These are phyloP conservation scores for Tetramorium simillimum DNA, from an alignment of 1,140 invertebrate genomes.

Conservation along the genomic window DNA sequence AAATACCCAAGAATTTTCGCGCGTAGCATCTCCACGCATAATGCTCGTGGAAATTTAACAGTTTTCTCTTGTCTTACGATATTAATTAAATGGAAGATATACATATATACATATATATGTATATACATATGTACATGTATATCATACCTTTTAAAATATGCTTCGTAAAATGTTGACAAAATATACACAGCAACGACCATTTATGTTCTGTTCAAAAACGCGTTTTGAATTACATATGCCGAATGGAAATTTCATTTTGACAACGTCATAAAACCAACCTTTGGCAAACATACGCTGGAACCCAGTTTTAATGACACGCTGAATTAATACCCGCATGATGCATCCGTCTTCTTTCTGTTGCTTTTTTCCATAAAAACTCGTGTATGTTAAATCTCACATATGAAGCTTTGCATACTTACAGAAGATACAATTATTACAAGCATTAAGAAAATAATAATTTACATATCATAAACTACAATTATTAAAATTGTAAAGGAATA, in stretches of 20 bases:
- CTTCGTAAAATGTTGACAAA: conserved; percentile 34
- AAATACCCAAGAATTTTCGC: neutral
- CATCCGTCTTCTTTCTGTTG: conserved; percentile 20
- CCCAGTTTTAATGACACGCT: conserved; percentile 65
- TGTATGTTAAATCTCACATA: conserved; percentile 38
- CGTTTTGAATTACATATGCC: conserved; percentile 65
- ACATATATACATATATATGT: too few relatives aligned
- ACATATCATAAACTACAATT: neutral
- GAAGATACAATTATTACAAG: conserved; percentile 18
- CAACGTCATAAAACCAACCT: conserved; percentile 66
- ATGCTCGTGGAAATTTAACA: neutral
- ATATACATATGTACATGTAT: too few relatives aligned
- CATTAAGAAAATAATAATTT: conserved; percentile 1
- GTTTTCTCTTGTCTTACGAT: neutral
- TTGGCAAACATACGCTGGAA: conserved; percentile 54
- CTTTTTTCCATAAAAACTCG: conserved; percentile 23
- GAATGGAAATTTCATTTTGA: conserved; percentile 72
- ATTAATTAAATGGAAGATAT: conserved; percentile 30
- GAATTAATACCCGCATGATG: conserved; percentile 64
- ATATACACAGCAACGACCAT: conserved; percentile 4
- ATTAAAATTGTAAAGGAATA: neutral
- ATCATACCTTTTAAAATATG: conserved; percentile 15
- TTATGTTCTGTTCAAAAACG: conserved; percentile 39
- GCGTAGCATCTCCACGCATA: neutral
- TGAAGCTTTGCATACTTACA: neutral